These are phyloP conservation scores for Holacanthus passer DNA, from an alignment of 2,113 vertebrate species.

Conservation along the genomic window DNA sequence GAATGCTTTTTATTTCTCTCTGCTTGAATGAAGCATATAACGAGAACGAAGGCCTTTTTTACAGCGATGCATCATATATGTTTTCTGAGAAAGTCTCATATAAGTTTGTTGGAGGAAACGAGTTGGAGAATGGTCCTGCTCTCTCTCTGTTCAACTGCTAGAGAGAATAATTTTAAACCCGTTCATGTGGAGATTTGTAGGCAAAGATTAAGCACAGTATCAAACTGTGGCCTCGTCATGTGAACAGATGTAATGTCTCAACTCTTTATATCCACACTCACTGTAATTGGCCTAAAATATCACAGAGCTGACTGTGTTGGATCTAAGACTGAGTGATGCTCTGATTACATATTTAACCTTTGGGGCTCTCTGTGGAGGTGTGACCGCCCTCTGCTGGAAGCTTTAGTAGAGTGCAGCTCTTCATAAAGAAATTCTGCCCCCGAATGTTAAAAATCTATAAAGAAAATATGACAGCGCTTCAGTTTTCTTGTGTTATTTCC, in stretches of 20 bases:
- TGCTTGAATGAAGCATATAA: constrained; percentile 40
- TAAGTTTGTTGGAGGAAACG: constrained; percentile 16
- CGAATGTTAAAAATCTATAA: neutral
- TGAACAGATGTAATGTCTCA: neutral
- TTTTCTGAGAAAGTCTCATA: neutral
- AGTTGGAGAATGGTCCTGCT: neutral
- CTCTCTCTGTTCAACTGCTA: neutral
- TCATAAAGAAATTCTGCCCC: neutral
- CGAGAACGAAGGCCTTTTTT: neutral
- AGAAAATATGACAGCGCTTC: neutral
- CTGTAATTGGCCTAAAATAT: neutral
- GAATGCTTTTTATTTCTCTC: constrained; percentile 46
- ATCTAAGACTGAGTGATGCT: neutral
- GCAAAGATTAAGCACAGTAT: neutral
- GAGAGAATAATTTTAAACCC: neutral
- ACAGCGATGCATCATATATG: neutral
- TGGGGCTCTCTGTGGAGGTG: too few species aligned
- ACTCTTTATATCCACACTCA: neutral
- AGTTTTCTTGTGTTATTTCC: too few species aligned
- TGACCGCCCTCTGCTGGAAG: constrained; percentile 50
- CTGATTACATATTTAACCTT: neutral
- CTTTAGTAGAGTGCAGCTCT: neutral
- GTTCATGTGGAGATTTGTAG: neutral
- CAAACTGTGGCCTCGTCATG: too few species aligned
- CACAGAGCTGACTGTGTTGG: neutral